Evolutionary conservation across 2,888 invertebrate genomes (phyloP), one percentile per base, ranked within the genome.

Genomic region (Geotrupes spiniger): DNA sequence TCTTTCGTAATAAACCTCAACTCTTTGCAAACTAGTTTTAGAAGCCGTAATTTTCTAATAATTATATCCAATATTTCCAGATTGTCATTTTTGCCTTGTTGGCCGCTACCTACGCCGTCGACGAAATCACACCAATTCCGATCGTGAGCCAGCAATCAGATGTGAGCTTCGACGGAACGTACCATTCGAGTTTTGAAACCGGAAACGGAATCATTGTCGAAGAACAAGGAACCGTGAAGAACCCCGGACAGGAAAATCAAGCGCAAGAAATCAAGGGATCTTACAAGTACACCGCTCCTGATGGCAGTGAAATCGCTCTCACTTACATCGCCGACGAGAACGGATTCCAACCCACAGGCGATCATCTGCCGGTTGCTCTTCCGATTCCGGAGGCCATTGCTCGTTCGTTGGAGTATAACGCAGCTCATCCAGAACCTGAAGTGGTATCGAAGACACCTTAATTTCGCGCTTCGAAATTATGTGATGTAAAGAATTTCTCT

Each of bases 121-220:
- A 77, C 2, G 82, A 83, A 53, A 80, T 79, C 1, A 80, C 84
- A 26, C 84, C 84, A 9, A 21, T 21, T 21, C 21, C 21, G 4
- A 85, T 85, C 46, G 71, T 85, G 37, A 54, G 79, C 43, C 84
- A 84, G 65, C 83, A 84, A 56, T 82, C 83, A 60, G 78, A 83
- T 62, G 78, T 83, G 14, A 84, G 84, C 60, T 81, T 79, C 21
- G 85, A 85, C 68, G 85, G 85, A 52, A 82, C 83, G 42, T 81
- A 80, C 57, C 77, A 76, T 26, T 71, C 53, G 49, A 68, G 63
- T 36, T 80, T 75, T 62, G 76, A 78, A 57, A 77, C 78, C n/a
- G 78, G 75, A 27, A 78, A 80, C 53, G 79, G 79, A 14, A 80
- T 79, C 53, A 46, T 61, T 0, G 76, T 69, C 2, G 64, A 73